Evolutionary conservation across 2,888 invertebrate species (phyloP), one percentile per base, ranked within the genome.

Genomic region (Pherbina coryleti): DNA sequence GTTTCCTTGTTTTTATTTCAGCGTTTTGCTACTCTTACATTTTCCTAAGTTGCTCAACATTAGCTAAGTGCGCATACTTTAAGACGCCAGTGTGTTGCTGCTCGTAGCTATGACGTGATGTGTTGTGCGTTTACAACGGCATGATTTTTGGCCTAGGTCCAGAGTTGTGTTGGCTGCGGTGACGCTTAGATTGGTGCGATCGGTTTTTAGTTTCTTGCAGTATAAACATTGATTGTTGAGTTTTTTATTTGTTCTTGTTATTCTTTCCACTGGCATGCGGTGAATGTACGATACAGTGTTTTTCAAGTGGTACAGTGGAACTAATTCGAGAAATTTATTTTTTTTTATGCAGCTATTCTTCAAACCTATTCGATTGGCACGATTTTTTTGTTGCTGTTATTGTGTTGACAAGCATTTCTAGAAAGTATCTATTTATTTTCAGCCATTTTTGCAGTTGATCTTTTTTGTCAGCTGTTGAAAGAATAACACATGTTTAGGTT

Each of bases 61-160:
- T 28, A 60, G 0, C 0, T 14, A 28, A 60, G 60, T 28, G 9
- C 28, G 22, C 60, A 22, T 25, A 28, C 60, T 25, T 60, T 28
- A 17, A 9, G 28, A 28, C 11, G 25, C 25, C 28, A 14, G 22
- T 19, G 22, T 19, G 25, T n/a, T 28, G 25, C 60, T 8, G 14
- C 55, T 44, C 44, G 55, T 44, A 44, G 44, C 44, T 44, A 44
- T 44, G 44, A 44, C 44, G 44, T 44, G 44, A 0, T 44, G 44
- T 44, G 44, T 11, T 11, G 28, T 60, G 60, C n/a, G 22, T 60
- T 14, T 22, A 4, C 14, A 5, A 28, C 25, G 14, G 60, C 25
- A 44, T 44, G 44, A 11, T 51, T 51, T 53, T 69, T 67, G 67
- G 14, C 44, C 19, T 49, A 67, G 67, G 67, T 67, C 67, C 14